These are phyloP conservation scores for Helobdella robusta DNA, from an alignment of 2,888 invertebrate genomes.

Conservation along the genomic window DNA sequence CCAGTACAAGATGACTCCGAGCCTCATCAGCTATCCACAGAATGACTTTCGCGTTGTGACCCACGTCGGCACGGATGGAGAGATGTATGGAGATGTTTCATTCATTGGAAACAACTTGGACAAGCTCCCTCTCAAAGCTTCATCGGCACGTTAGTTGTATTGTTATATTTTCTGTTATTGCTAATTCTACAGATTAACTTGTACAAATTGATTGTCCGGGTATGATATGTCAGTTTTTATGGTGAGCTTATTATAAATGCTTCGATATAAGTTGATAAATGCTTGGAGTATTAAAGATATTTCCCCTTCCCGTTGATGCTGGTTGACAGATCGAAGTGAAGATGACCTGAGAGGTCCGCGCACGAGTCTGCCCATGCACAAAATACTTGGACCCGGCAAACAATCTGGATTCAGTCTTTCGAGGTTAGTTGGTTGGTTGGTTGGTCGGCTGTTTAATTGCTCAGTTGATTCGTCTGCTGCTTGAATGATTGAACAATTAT, in stretches of 20 bases:
- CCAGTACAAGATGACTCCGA: conserved; percentile 41
- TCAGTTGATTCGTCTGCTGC: too few species aligned
- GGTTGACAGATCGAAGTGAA: conserved; percentile 11
- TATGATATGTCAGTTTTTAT: too few species aligned
- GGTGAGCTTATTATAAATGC: too few species aligned
- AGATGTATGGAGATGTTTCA: conserved; percentile 82
- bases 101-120: conserved; percentile 57
- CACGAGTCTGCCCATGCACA: conserved; percentile 19
- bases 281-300: background rate
- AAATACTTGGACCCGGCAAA: background rate
- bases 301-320: background rate
- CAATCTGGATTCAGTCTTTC: conserved; percentile 15
- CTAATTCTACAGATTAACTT: too few species aligned
- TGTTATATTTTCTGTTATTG: background rate
- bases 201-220: too few species aligned
- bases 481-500: too few species aligned
- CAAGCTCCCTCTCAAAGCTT: conserved; percentile 67
- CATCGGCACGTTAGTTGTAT: conserved; percentile 18
- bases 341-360: conserved; percentile 22
- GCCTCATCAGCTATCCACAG: conserved; percentile 88
- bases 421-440: too few species aligned
- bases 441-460: too few species aligned
- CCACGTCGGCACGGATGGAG: conserved; percentile 92
- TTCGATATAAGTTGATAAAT: too few species aligned
- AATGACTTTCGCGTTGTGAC: conserved; percentile 90